Conservation (phyloP, 2,113 vertebrate species). For the Lophura nycthemera region DNA sequence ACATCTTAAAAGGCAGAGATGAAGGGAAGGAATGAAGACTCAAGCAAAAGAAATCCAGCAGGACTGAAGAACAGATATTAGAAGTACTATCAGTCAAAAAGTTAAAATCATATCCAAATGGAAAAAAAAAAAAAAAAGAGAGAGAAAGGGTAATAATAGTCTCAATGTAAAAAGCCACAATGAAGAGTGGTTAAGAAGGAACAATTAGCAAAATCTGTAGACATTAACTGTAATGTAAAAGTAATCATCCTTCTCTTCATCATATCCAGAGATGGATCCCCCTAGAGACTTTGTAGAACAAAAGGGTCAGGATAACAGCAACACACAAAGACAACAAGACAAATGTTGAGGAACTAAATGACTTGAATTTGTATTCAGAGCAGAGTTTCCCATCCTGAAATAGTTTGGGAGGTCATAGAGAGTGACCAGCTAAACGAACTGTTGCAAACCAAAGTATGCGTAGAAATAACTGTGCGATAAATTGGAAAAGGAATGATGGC, state of each 20-base stretch:
- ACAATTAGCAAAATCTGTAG: not conserved
- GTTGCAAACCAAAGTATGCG: accelerated
- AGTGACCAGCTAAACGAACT: not conserved
- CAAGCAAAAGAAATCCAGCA: conserved; percentile 5
- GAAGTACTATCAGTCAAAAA: not conserved
- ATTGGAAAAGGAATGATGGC: not conserved
- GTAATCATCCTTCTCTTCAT: not conserved
- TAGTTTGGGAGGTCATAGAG: not conserved
- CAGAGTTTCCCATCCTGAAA: not conserved
- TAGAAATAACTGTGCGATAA: not conserved
- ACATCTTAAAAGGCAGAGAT: not conserved
- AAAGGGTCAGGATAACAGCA: not conserved
- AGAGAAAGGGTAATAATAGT: not conserved
- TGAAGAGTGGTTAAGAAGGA: not conserved
- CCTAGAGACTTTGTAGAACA: not conserved
- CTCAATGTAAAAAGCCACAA: not conserved
- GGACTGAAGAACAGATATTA: not conserved
- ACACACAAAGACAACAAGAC: not conserved
- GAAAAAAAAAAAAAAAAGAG: not conserved
- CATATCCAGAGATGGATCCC: not conserved
- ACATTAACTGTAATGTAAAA: not conserved
- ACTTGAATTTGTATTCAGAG: not conserved
- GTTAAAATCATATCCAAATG: not conserved
- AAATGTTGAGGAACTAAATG: not conserved
- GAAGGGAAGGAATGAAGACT: not conserved